A percentile compares a stretch with the other conserved stretches of the same genome.
Conservation (phyloP, 1,140 invertebrate species). For the Pentalonia nigronervosa region DNA sequence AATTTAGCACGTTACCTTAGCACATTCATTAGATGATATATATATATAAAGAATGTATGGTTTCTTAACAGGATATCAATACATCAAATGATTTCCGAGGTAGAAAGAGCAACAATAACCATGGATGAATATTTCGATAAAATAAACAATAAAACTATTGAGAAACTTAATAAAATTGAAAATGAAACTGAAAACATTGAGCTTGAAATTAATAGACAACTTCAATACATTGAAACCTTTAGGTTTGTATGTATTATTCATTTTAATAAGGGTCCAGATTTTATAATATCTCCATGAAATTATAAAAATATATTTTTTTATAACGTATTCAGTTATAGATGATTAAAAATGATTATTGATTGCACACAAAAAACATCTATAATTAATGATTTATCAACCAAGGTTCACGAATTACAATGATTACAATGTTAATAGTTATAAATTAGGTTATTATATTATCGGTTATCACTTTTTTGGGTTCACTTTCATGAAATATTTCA, state of each 20-base stretch:
- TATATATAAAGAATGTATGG: neutral
- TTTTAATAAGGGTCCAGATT: no score
- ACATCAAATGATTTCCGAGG: neutral
- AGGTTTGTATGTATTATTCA: neutral
- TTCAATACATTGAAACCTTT: neutral
- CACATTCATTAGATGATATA: neutral
- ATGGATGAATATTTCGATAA: neutral
- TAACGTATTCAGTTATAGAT: no score
- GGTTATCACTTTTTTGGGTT: no score
- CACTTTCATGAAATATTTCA: no score
- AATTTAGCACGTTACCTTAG: neutral
- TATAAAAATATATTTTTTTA: no score
- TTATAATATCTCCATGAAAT: no score
- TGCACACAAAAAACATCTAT: no score
- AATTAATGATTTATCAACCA: no score
- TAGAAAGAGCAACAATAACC: neutral
- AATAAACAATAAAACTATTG: neutral
- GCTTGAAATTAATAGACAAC: neutral
- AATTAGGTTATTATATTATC: no score
- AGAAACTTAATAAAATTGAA: neutral
- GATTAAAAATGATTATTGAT: no score
- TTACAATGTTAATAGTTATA: no score
- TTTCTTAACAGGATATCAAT: neutral
- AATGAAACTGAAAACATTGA: neutral
- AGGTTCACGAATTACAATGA: no score